A percentile compares a stretch with the other conserved stretches of the same genome.
Evolutionary conservation across 1,140 invertebrate genomes (phyloP).

Genomic region (Physella acuta): DNA sequence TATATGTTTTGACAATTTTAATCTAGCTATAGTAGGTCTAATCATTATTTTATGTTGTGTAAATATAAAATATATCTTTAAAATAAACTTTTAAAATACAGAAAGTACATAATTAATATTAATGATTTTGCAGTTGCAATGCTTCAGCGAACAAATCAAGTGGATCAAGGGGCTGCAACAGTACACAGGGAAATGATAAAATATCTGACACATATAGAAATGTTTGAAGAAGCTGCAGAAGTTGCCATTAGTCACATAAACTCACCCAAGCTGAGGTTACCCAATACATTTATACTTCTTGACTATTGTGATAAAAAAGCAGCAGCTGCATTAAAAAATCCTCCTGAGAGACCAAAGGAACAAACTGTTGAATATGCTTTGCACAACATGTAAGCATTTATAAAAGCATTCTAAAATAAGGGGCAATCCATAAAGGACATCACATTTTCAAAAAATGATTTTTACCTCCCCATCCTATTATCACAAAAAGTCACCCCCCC

Average conservation of each 20-base stretch:
- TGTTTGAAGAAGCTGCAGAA: slow-evolving; percentile 18
- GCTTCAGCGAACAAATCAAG: slow-evolving; percentile 10
- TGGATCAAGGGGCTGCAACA: slow-evolving; percentile 21
- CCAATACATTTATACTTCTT: slow-evolving; percentile 8
- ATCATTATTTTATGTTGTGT: neutral
- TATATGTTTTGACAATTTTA: neutral
- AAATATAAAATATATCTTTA: slow-evolving; percentile 5
- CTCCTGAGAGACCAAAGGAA: neutral
- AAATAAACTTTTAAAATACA: neutral
- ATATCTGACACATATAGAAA: slow-evolving; percentile 19
- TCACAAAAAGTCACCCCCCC: too few relatives aligned
- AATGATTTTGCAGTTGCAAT: slow-evolving; percentile 21
- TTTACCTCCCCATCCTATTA: too few relatives aligned
- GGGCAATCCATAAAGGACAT: too few relatives aligned
- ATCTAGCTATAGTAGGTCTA: neutral
- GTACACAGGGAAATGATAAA: slow-evolving; percentile 26
- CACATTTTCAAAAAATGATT: too few relatives aligned
- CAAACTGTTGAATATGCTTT: slow-evolving; percentile 22
- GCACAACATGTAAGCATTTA: slow-evolving; percentile 25
- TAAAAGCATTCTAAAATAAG: too few relatives aligned
- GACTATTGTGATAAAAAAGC: slow-evolving; percentile 15
- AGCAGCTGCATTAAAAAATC: neutral
- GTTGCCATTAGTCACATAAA: slow-evolving; percentile 11
- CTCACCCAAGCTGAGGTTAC: neutral
- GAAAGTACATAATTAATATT: neutral